Percentiles rank a stretch among this genome's conserved stretches.
Conservation (phyloP, 1,140 invertebrate species). For the Magallana gigas region DNA sequence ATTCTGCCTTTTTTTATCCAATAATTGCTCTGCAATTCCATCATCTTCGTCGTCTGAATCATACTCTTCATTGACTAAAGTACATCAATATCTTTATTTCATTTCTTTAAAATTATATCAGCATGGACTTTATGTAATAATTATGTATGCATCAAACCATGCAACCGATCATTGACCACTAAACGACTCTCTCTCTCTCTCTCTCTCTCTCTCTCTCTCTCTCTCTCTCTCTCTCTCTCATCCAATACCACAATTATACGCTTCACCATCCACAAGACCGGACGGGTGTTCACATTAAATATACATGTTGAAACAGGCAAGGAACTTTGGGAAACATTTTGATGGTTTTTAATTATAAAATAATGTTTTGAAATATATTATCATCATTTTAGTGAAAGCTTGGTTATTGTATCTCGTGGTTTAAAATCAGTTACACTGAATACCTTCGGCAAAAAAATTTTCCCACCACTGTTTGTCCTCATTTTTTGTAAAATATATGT, state of each 20-base stretch:
- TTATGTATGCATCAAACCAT: neutral
- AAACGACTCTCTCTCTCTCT: neutral
- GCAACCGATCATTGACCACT: neutral
- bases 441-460: neutral
- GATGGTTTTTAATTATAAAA: neutral
- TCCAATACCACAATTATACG: neutral
- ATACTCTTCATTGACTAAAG: neutral
- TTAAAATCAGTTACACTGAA: neutral
- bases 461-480: constrained; percentile 19
- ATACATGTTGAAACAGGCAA: neutral
- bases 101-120: neutral
- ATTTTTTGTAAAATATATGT: neutral
- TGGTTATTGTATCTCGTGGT: neutral
- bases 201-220: too few relatives aligned
- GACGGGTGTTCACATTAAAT: neutral
- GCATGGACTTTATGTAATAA: neutral
- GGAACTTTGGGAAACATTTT: neutral
- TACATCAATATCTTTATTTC: neutral
- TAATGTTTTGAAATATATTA: neutral
- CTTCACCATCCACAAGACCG: too few relatives aligned
- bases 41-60: neutral
- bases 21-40: neutral
- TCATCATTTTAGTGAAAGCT: neutral
- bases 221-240: too few relatives aligned
- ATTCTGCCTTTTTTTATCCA: neutral